Base-by-base conservation (phyloP, 2,797 vertebrate genomes). In the Margarornis squamiger region DNA sequence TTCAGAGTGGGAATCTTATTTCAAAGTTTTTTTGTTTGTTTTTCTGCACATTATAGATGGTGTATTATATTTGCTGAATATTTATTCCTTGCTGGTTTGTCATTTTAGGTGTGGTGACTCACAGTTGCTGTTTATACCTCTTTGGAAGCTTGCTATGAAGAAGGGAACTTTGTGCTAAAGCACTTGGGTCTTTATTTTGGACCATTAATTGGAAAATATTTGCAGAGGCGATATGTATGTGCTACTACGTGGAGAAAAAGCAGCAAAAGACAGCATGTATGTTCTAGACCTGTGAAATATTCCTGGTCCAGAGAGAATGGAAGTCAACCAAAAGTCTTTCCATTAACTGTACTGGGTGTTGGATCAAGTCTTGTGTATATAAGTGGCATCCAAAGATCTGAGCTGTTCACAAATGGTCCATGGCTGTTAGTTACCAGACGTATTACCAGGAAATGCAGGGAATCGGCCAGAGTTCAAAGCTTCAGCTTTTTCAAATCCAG, bases 301-400 rank as follows among this genome's bases (percentile, higher is more conserved):
- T 94, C 52, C 39, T 32, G 17, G 52, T 90, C 82, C 85, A 86
- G 76, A 49, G 55, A 93, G 59, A 75, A 76, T 90, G 70, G 90
- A 96, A 96, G 85, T 96, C 91, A 94, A 93, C 66, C 86, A 95
- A 71, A 84, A 97, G 79, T 91, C 66, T 95, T 96, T 94, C 94
- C 90, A 90, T 79, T 92, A 86, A 92, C 79, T 79, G 45, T 38
- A 70, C 76, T 73, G 70, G 46, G 72, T 96, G 90, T 96, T 95
- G 93, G 85, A 95, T 62, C 57, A 86, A 65, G 32, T 48, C 73
- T 90, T 91, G 76, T 95, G 70, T 94, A 66, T 62, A 52, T 67
- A 81, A 92, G 70, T 79, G 92, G 66, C 1, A 48, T 94, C 92
- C 96, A 96, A 92, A 93, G 78, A 66, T 86, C 91, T 91, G 87